phyloP scores from a whole-genome alignment of 2,888 invertebrate species.

The Choreutis nemorana region DNA sequence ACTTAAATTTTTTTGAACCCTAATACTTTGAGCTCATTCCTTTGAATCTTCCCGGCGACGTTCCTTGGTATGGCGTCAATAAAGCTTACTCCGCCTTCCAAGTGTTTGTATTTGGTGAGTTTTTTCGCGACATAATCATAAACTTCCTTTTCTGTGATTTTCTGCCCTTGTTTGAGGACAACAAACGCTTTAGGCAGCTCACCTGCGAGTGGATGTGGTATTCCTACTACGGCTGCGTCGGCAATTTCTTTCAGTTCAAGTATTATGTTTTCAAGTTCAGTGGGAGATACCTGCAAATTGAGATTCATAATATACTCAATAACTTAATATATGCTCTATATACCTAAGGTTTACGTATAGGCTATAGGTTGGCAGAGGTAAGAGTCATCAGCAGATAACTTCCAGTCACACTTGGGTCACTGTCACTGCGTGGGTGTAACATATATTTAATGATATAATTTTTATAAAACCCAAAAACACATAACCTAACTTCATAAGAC shows the following conservation, averaged over 20 bases:
- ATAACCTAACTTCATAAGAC: no score
- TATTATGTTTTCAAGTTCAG: slow-evolving; percentile 82
- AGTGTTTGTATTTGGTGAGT: slow-evolving; percentile 76
- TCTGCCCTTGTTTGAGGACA: slow-evolving; percentile 65
- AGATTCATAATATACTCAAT: background rate
- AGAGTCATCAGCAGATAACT: no score
- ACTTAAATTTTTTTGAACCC: slow-evolving; percentile 17
- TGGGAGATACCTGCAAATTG: slow-evolving; percentile 77
- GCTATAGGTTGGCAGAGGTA: no score
- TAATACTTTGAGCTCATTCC: slow-evolving; percentile 70
- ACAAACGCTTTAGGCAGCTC: slow-evolving; percentile 81
- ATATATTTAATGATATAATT: no score
- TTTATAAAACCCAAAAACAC: no score
- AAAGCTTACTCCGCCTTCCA: slow-evolving; percentile 75
- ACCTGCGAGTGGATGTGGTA: slow-evolving; percentile 73
- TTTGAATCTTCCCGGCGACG: slow-evolving; percentile 78
- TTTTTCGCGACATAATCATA: slow-evolving; percentile 67
- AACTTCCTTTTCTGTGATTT: slow-evolving; percentile 65
- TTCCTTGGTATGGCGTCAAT: slow-evolving; percentile 76
- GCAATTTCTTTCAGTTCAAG: slow-evolving; percentile 74
- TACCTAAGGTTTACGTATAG: no score
- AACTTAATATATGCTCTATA: no score
- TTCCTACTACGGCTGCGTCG: slow-evolving; percentile 82
- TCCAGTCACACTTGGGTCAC: no score
- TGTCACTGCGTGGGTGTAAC: no score